Evolutionary conservation across 2,113 vertebrate species (phyloP).

Genomic region (Dipodomys merriami): DNA sequence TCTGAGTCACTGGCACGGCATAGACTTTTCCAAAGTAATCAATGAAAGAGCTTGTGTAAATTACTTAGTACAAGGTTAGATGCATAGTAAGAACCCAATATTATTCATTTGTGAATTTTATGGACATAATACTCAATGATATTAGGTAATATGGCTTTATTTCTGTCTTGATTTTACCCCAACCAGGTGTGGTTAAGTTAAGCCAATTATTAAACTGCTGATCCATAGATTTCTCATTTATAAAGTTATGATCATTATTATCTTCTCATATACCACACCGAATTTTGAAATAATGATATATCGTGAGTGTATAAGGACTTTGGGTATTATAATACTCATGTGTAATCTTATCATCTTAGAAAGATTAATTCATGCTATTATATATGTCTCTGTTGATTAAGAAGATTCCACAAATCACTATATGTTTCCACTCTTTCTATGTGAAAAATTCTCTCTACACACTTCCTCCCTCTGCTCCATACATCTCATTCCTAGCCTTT

Average conservation of each 20-base stretch:
- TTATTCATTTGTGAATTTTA: no score
- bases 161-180: no score
- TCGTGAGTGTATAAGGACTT: not conserved
- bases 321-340: not conserved
- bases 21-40: not conserved
- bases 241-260: conserved; percentile 38
- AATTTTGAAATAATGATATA: conserved; percentile 18
- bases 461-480: not conserved
- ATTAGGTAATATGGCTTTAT: no score
- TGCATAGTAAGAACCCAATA: no score
- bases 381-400: not conserved
- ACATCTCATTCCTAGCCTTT: not conserved
- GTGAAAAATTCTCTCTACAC: not conserved
- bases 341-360: no score
- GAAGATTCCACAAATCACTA: not conserved
- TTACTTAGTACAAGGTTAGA: not conserved
- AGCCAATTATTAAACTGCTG: not conserved
- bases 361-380: not conserved
- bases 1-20: not conserved
- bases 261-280: not conserved
- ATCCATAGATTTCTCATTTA: not conserved
- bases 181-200: no score
- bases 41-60: not conserved
- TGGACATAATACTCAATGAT: no score
- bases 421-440: not conserved